Base-by-base conservation (phyloP, 2,113 vertebrate genomes). In the Thryonomys swinderianus region DNA sequence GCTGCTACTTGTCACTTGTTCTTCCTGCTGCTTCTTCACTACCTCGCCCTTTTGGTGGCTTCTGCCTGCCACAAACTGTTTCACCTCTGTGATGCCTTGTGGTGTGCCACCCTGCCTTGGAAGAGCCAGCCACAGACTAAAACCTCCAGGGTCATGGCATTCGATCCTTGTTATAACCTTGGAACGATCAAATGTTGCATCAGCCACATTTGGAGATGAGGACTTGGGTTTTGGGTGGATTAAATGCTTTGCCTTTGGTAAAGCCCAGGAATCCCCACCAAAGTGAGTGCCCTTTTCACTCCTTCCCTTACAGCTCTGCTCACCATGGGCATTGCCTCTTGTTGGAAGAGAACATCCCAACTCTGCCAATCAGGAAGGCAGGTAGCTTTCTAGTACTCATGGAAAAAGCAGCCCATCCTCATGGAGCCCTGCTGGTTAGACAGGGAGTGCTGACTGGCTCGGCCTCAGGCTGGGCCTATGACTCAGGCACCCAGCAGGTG, bases 361-460 rank as follows among this genome's bases (percentile, higher is more conserved):
- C 42, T 21, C 37, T 87, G 62, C 25, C 69, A n/a, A 17, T 14
- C 27, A 17, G 40, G 53, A 90, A 96, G 80, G 40, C 85, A 78
- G 3, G 37, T 82, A 37, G 7, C 16, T 57, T 96, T 93, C 27
- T 61, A 17, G n/a, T 32, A 21, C n/a, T 10, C 48, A 61, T 82
- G 20, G 61, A 85, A 74, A 92, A 87, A 83, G 17, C 78, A 7
- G 40, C 59, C 96, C 96, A 97, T 98, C 66, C 97, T 99, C 59
- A 85, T 51, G 9, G 95, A 98, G 0, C 66, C 66, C 32, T 99
- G 61, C 11, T 71, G 79, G 66, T 59, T 45, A 98, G 95, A 3
- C 51, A 53, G 18, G 40, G 64, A 95, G 34, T 81, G 85, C 34
- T 71, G 30, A 73, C 66, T 74, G 67, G 34, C 61, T 88, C 0